Percentiles rank a stretch among this genome's conserved stretches.
phyloP scores from a whole-genome alignment of 2,888 invertebrate species.

The Hymenopus coronatus region DNA sequence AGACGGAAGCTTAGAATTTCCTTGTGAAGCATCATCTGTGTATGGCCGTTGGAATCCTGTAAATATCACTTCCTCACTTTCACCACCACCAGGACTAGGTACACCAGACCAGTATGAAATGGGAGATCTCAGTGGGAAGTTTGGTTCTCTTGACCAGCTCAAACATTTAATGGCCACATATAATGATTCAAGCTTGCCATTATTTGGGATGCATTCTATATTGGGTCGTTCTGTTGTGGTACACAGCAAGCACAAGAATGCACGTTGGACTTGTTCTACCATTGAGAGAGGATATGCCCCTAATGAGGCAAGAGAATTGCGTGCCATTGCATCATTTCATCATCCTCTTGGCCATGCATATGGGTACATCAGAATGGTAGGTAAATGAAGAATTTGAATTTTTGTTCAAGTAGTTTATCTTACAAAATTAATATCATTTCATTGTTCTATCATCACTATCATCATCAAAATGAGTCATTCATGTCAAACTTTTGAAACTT shows the following conservation, averaged over 20 bases:
- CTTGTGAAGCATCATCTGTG: constrained; percentile 78
- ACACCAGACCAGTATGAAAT: constrained; percentile 84
- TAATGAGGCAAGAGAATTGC: constrained; percentile 78
- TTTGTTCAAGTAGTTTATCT: no score
- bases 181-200: constrained; percentile 77
- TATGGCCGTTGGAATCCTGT: constrained; percentile 88
- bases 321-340: constrained; percentile 88
- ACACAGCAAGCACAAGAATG: constrained; percentile 59
- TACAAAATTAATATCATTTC: no score
- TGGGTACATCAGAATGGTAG: constrained; percentile 81
- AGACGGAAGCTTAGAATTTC: constrained; percentile 78
- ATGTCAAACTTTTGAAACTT: no score
- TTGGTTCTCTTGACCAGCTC: constrained; percentile 69
- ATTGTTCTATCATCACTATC: no score
- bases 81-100: constrained; percentile 63
- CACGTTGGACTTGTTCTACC: constrained; percentile 75
- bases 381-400: constrained; percentile 30
- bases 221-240: constrained; percentile 84
- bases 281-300: constrained; percentile 86
- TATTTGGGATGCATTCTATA: constrained; percentile 79
- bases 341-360: constrained; percentile 81
- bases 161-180: constrained; percentile 51
- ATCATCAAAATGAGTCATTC: no score
- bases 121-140: constrained; percentile 84
- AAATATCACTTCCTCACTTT: constrained; percentile 60